Evolutionary conservation across 92 coral and sea anemone species (phyloP).

Genomic region (Umimayanthus kanabou): DNA sequence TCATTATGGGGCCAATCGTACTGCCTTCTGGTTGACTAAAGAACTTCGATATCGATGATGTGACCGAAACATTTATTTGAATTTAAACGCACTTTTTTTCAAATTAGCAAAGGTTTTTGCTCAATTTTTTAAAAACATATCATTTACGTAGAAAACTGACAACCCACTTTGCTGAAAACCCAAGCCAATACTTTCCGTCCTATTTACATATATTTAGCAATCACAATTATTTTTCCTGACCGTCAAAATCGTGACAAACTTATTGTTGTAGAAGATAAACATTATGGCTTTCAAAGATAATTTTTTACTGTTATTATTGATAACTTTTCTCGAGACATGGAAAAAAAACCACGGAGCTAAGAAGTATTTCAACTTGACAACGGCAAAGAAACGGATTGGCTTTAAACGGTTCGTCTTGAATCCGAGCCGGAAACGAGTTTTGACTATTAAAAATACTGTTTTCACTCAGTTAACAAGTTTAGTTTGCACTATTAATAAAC

Average conservation of each 20-base stretch:
- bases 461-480: no score
- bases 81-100: no score
- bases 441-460: no score
- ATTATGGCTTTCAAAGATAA: neutral
- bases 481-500: no score
- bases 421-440: no score
- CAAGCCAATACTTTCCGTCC: neutral
- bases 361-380: neutral
- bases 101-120: no score
- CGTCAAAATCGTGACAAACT: neutral
- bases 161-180: neutral
- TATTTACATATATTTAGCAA: neutral
- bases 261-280: neutral
- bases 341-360: neutral
- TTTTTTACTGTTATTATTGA: neutral
- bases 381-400: neutral
- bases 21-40: neutral
- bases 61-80: no score
- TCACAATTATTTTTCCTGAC: neutral
- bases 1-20: neutral
- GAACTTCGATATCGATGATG: no score
- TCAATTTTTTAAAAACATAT: no score
- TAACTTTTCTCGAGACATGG: no score
- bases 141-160: neutral
- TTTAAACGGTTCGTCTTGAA: no score